Percentiles rank a stretch among this genome's conserved stretches.
These are phyloP conservation scores for Coccyzus lansbergi DNA, from an alignment of 2,797 vertebrate species.

Conservation along the genomic window DNA sequence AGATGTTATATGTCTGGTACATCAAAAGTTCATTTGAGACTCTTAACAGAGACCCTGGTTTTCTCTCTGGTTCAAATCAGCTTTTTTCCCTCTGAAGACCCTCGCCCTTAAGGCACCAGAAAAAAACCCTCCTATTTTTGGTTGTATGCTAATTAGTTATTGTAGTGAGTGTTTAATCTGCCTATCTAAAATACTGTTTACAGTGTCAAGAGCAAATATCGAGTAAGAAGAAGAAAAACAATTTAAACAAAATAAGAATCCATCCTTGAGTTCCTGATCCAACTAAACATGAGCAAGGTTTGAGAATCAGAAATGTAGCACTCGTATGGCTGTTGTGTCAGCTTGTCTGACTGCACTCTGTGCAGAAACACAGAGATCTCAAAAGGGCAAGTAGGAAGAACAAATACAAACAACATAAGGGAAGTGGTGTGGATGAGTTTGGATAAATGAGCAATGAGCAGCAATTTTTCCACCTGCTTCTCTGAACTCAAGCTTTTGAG, in stretches of 20 bases:
- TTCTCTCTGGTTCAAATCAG: slow-evolving; percentile 18
- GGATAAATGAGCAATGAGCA: neutral
- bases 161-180: neutral
- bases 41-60: neutral
- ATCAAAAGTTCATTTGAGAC: neutral
- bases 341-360: neutral
- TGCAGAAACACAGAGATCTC: neutral
- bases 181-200: neutral
- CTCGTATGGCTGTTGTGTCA: neutral
- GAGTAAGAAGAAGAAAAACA: neutral
- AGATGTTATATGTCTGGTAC: neutral
- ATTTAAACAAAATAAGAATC: neutral
- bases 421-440: neutral
- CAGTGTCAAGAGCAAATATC: neutral
- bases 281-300: neutral
- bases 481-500: neutral
- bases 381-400: neutral
- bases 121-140: neutral
- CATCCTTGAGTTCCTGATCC: neutral
- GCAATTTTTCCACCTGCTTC: neutral
- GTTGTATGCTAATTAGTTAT: neutral
- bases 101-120: neutral
- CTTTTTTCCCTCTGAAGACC: neutral
- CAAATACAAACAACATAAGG: neutral
- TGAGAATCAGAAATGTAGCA: neutral